Percentiles rank a stretch among this genome's conserved stretches.
phyloP scores from a whole-genome alignment of 2,888 invertebrate species.

The Drosophila ustulata region DNA sequence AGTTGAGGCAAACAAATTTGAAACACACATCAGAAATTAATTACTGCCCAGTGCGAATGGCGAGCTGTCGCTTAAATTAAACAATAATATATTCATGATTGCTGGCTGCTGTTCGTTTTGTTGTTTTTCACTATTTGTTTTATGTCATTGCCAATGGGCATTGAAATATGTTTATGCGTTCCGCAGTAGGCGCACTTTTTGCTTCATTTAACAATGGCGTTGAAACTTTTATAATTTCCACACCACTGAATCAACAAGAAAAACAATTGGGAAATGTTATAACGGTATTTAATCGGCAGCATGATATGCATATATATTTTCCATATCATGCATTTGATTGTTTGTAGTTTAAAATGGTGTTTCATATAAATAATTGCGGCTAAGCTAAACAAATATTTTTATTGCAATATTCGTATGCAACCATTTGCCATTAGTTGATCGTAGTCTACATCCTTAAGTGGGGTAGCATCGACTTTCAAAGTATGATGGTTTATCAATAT shows the following conservation, averaged over 20 bases:
- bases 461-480: neutral
- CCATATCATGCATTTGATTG: constrained; percentile 5
- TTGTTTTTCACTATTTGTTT: constrained; percentile 21
- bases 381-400: constrained; percentile 18
- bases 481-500: no score
- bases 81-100: constrained; percentile 28
- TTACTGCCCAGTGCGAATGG: constrained; percentile 4
- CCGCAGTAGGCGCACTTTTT: constrained; percentile 13
- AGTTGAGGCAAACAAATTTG: constrained; percentile 14
- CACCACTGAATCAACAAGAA: constrained; percentile 1
- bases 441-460: neutral
- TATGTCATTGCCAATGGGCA: constrained; percentile 19
- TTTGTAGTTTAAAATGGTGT: constrained; percentile 7
- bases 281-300: neutral
- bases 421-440: constrained; percentile 7
- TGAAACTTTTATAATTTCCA: constrained; percentile 50
- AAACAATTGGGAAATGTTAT: neutral
- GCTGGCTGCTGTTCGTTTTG: constrained; percentile 4
- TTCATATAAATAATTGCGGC: constrained; percentile 18
- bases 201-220: constrained; percentile 46
- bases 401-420: constrained; percentile 3
- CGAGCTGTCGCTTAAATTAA: constrained; percentile 25
- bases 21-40: constrained; percentile 32
- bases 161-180: constrained; percentile 26
- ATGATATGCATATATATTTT: constrained; percentile 5